Percentiles rank a stretch among this genome's conserved stretches.
phyloP scores from a whole-genome alignment of 1,140 invertebrate species.

The Probaryconus sp. region DNA sequence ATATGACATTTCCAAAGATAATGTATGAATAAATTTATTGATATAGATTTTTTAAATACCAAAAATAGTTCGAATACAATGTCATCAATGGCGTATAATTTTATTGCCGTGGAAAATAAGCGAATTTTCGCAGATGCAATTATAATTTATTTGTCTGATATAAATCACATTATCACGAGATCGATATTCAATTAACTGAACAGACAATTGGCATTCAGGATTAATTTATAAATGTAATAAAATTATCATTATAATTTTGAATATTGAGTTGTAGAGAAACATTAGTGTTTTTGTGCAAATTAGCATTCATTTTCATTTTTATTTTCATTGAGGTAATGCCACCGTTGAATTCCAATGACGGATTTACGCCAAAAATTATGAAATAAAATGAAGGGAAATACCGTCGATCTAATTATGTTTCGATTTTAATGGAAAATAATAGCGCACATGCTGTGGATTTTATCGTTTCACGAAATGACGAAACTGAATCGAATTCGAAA shows the following conservation, averaged over 20 bases:
- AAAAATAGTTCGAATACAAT: too few species aligned
- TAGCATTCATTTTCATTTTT: background rate
- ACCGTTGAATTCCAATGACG: slow-evolving; percentile 2
- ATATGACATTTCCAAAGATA: too few species aligned
- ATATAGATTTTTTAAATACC: too few species aligned
- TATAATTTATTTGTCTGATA: slow-evolving; percentile 47
- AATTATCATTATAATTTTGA: slow-evolving; percentile 19
- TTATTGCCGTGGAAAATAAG: slow-evolving; percentile 21
- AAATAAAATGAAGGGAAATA: slow-evolving; percentile 18
- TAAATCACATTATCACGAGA: slow-evolving; percentile 40
- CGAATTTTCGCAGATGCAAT: slow-evolving; percentile 28
- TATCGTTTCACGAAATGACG: slow-evolving; percentile 6
- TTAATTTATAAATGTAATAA: slow-evolving; percentile 36
- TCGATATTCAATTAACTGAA: slow-evolving; percentile 51
- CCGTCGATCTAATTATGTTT: slow-evolving; percentile 28
- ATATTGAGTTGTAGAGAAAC: slow-evolving; percentile 27
- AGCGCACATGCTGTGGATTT: slow-evolving; percentile 4
- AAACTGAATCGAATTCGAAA: slow-evolving; percentile 43
- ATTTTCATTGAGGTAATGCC: background rate
- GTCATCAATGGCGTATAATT: slow-evolving; percentile 16
- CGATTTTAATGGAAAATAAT: slow-evolving; percentile 43
- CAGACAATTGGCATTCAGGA: slow-evolving; percentile 28
- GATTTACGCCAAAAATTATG: slow-evolving; percentile 11
- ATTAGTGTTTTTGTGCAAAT: background rate
- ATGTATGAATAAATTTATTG: too few species aligned